Conservation (phyloP, 1,140 invertebrate genomes). For the Forficula auricularia region DNA sequence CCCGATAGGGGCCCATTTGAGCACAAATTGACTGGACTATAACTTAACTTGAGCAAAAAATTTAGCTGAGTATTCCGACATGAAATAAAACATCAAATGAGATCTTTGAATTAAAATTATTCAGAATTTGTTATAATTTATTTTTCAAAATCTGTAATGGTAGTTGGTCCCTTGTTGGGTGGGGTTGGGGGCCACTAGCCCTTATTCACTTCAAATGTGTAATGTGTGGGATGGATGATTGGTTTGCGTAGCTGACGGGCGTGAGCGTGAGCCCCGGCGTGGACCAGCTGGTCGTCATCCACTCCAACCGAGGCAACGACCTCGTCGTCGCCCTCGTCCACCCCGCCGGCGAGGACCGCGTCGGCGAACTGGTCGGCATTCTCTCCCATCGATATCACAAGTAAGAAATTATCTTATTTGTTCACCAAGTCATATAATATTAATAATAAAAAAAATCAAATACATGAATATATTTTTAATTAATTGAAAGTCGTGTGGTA, state of each 20-base stretch:
- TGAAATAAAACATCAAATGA: no score
- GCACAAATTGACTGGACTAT: no score
- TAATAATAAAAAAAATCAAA: constrained; percentile 6
- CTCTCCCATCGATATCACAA: constrained; percentile 51
- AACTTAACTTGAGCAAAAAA: no score
- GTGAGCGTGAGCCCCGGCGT: constrained; percentile 60
- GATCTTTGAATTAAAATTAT: no score
- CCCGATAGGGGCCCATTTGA: no score
- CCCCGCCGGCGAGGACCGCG: constrained; percentile 42
- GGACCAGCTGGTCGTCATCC: constrained; percentile 80
- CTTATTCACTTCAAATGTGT: no score
- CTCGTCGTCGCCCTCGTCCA: constrained; percentile 61
- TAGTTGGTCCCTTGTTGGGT: no score
- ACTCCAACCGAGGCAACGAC: constrained; percentile 76
- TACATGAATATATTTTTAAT: constrained; percentile 11
- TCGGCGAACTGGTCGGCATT: constrained; percentile 78
- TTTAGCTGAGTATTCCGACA: no score
- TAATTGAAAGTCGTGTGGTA: constrained; percentile 1
- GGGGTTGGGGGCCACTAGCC: no score
- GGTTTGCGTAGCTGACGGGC: constrained; percentile 46
- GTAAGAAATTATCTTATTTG: constrained; percentile 35
- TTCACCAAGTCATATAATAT: constrained; percentile 3
- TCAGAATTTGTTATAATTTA: no score
- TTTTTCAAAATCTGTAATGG: no score
- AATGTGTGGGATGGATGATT: no score